Evolutionary conservation across 2,888 invertebrate genomes (phyloP), one percentile per base, ranked within the genome.

Genomic region (Beris morrisii): DNA sequence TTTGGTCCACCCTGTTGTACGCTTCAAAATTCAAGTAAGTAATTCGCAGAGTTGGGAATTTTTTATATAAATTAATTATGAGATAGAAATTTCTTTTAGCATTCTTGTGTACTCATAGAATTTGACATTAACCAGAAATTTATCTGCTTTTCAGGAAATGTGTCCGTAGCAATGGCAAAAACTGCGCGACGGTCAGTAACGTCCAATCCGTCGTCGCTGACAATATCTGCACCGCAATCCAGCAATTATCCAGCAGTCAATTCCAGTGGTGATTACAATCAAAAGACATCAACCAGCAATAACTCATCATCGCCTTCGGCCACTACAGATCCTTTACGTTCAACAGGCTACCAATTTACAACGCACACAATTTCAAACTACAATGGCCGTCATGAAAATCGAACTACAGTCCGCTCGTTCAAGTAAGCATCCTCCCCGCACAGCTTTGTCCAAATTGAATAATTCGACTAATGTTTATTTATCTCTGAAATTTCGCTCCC

Each of bases 131-230:
- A 22, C 22, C 22, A 22, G 22, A 22, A 3, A 22, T 22, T 22
- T 22, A 22, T 22, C 22, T 22, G 22, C 3, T 22, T 78, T 76
- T 0, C 72, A 80, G 80, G 79, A 78, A 73, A 81, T 81, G 81
- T 78, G 75, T 74, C 74, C 77, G 73, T 81, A 80, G 79, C 80
- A 74, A 81, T 81, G 81, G 81, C 81, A 73, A 81, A 78, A 79
- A 75, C 80, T 77, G 77, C 80, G 74, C 80, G 80, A 78, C 81
- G 80, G 75, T 74, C 75, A 70, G 72, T 75, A 74, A 76, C 75
- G 72, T 76, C 73, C 70, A 72, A 72, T 69, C 73, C 71, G 71
- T 72, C 70, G 72, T 70, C 71, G 71, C 71, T 71, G 70, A 69
- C 72, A 70, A 63, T 61, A 31, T 71, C 66, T 66, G 44, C 57